Evolutionary conservation across 2,888 invertebrate species (phyloP), one percentile per base, ranked within the genome.

Genomic region (Apantesis nais): DNA sequence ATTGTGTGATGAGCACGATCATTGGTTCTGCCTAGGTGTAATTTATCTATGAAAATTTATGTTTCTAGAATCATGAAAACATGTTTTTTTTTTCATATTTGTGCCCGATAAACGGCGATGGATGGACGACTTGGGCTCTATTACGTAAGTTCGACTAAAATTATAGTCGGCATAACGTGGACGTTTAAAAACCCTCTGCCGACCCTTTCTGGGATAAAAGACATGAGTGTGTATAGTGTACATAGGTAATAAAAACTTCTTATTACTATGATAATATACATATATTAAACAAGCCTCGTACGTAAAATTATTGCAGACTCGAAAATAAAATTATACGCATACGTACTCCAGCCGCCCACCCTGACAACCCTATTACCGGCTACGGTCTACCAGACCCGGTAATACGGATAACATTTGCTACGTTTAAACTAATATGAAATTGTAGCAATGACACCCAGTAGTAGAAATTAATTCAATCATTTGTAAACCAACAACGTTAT

Each of bases 291-390:
- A 81, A 78, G 78, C 80, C 78, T 76, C 82, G 65, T 75, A 75
- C 73, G 76, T 79, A 74, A 80, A 84, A 84, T 85, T 82, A 85
- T 84, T 76, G 79, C 75, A 72, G 72, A 52, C 79, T 76, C 76
- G 79, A 81, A 83, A 85, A 85, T 85, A 86, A 86, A 84, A 86
- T 87, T 82, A 87, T 83, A 84, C 80, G 82, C 83, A 79, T 78
- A 79, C 77, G 74, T 81, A 79, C 77, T 77, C 82, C 82, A 81
- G 74, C 76, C 75, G 67, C 77, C 34, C 78, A 77, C 78, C 76
- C 79, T 83, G 85, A 83, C 84, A 83, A 74, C 77, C 79, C 83
- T 83, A 85, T 87, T 87, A 86, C 83, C 75, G 80, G 83, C 78
- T 76, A 83, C 84, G 82, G 81, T 80, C 78, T 77, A 79, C 72